Evolutionary conservation across 2,113 vertebrate genomes (phyloP).

Genomic region (Strix aluco): DNA sequence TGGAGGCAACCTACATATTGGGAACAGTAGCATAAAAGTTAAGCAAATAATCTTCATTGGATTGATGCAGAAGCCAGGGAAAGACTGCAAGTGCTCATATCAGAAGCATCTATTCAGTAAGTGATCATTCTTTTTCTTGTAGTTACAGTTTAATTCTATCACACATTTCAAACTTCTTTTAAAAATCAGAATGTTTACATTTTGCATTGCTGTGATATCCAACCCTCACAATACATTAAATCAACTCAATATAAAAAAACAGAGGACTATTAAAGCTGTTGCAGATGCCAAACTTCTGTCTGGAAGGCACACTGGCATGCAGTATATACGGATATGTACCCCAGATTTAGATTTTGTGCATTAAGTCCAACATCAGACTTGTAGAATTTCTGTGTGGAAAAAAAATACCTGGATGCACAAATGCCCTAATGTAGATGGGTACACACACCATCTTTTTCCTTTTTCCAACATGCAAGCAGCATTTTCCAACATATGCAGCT

Average conservation of each 20-base stretch:
- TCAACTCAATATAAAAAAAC: not conserved
- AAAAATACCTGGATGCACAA: not conserved
- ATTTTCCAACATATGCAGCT: not conserved
- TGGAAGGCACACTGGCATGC: not conserved
- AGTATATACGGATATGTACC: not conserved
- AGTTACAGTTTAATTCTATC: not conserved
- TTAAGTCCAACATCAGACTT: not conserved
- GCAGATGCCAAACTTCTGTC: constrained; percentile 6
- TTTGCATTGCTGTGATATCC: not conserved
- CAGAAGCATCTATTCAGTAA: not conserved
- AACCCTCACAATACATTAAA: not conserved
- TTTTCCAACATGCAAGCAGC: not conserved
- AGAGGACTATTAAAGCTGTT: not conserved
- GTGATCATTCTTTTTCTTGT: not conserved
- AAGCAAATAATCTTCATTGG: not conserved
- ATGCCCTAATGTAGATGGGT: not conserved
- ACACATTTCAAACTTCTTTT: not conserved
- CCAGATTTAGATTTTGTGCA: not conserved
- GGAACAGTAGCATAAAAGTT: not conserved
- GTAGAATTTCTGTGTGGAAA: rapidly evolving
- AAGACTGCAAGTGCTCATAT: not conserved
- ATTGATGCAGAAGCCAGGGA: not conserved
- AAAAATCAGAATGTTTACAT: not conserved
- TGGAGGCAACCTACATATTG: not conserved
- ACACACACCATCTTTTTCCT: not conserved